Base-by-base conservation (phyloP, 2,113 vertebrate species). In the Castor canadensis region DNA sequence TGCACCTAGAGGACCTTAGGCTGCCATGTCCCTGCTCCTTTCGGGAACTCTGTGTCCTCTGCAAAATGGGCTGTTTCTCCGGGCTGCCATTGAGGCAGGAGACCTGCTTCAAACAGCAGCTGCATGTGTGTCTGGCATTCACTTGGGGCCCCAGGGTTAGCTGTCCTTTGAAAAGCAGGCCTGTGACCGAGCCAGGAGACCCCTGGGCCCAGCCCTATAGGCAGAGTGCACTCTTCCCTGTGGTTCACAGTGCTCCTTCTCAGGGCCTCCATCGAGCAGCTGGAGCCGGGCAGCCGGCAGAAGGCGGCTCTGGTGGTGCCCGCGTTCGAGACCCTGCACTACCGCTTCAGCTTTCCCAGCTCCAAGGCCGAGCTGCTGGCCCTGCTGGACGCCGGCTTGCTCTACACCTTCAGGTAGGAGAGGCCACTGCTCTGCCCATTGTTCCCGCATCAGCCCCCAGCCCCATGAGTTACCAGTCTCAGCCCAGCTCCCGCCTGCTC, bases 351-450 rank as follows among this genome's bases (percentile, higher is more conserved):
- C 93, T 99, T 99, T 97, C 99, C 99, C 76, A 99, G 98, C 98
- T 99, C 99, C 98, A 99, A 99, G 99, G 98, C 99, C 0, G 99
- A 99, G 96, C 98, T 99, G 97, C 98, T 99, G 96, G 99, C 99
- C 98, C 98, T 99, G 99, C 99, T 99, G 98, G 99, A 99, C 97
- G 98, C 99, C 77, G 99, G 99, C 95, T 98, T 99, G 11, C 99
- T 99, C 96, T 99, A 99, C 97, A 99, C 99, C 97, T 99, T 99
- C 99, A 99, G 99, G 99, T 99, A 98, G 87, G 96, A 45, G 67
- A 24, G 72, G 45, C 82, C 67, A 1, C 47, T 9, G 38, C 32
- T 38, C 60, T 35, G 40, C 66, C 26, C 0, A 8, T 1, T 19
- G 30, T 5, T 16, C 54, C 67, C 17, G 7, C 13, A 0, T 49